These are phyloP conservation scores for Nothobranchius kuhntae DNA, from an alignment of 2,113 vertebrate species.

Conservation along the genomic window DNA sequence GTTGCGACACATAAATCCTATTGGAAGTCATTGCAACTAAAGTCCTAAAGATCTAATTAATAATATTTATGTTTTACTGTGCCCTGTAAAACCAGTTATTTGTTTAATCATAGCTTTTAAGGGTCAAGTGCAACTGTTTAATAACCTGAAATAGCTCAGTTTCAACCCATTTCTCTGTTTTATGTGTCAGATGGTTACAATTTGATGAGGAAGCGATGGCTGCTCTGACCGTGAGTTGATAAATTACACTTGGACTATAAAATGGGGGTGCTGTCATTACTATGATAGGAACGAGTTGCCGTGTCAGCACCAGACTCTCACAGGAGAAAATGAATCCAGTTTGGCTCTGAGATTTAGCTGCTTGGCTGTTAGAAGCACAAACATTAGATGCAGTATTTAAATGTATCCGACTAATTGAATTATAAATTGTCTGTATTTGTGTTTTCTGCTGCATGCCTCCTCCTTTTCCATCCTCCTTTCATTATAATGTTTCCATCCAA, in stretches of 20 bases:
- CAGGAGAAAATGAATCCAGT: slow-evolving; percentile 19
- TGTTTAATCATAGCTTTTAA: no score
- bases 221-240: slow-evolving; percentile 53
- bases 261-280: slow-evolving; percentile 56
- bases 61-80: no score
- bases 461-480: background rate
- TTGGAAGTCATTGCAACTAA: no score
- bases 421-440: background rate
- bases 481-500: slow-evolving; percentile 1
- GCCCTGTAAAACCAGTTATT: no score
- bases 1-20: no score
- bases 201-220: slow-evolving; percentile 67
- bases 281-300: slow-evolving; percentile 65
- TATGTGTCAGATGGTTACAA: slow-evolving; percentile 68
- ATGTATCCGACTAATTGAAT: background rate
- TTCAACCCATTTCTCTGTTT: slow-evolving; percentile 72
- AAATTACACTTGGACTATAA: slow-evolving; percentile 48
- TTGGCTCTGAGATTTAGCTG: background rate
- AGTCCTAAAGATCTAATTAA: no score
- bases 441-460: background rate
- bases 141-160: slow-evolving; percentile 75
- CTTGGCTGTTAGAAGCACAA: background rate
- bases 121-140: no score
- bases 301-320: slow-evolving; percentile 29
- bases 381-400: background rate